Percentiles rank a stretch among this genome's conserved stretches.
phyloP scores from a whole-genome alignment of 2,888 invertebrate species.

The Mantis religiosa region DNA sequence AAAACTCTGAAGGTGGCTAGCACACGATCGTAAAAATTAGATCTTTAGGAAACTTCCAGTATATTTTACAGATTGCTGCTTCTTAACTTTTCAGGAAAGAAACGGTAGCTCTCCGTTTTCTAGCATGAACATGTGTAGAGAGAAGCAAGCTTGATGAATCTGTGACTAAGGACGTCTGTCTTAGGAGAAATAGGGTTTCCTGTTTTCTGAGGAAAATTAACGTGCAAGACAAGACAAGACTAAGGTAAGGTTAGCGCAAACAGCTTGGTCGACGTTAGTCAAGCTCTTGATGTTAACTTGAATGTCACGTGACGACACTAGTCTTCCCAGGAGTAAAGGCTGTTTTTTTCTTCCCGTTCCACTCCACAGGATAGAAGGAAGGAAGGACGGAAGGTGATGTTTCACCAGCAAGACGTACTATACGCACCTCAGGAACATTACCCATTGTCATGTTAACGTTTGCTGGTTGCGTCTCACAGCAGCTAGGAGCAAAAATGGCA shows the following conservation, averaged over 20 bases:
- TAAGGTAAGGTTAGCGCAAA: background rate
- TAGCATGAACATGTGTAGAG: background rate
- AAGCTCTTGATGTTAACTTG: background rate
- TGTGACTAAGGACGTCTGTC: background rate
- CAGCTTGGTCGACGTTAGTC: background rate
- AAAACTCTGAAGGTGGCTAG: too few relatives aligned
- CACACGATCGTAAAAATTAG: too few relatives aligned
- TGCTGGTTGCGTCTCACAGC: background rate
- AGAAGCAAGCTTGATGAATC: background rate
- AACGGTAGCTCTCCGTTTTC: background rate
- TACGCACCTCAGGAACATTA: background rate
- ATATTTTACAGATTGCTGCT: background rate
- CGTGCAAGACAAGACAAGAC: background rate
- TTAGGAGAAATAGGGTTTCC: background rate
- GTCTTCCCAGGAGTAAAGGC: background rate
- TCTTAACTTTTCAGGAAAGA: background rate
- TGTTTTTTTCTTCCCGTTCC: background rate
- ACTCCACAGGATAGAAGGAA: background rate
- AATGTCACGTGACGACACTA: background rate
- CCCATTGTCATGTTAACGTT: background rate
- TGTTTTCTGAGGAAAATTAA: background rate
- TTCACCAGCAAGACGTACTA: background rate
- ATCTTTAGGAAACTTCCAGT: background rate
- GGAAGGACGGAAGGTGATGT: background rate
- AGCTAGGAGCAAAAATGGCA: too few relatives aligned